These are phyloP conservation scores for Paracanthobrama guichenoti DNA, from an alignment of 2,113 vertebrate genomes.

Conservation along the genomic window DNA sequence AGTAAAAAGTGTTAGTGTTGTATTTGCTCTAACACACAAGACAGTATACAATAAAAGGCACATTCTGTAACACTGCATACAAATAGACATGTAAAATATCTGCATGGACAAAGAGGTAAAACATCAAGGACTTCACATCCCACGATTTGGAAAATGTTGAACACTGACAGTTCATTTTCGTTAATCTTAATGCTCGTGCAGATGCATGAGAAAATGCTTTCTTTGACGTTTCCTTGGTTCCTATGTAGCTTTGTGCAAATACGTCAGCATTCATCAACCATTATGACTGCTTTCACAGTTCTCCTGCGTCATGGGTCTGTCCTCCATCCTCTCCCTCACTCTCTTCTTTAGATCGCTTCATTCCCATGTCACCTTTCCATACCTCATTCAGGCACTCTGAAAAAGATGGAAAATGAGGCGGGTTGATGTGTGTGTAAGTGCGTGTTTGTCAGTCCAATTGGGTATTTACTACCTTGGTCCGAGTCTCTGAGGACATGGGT, in stretches of 20 bases:
- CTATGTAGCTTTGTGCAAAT: neutral
- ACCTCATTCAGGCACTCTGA: conserved; percentile 81
- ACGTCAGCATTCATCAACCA: neutral
- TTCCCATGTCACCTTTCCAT: conserved; percentile 77
- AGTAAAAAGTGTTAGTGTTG: neutral
- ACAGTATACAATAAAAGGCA: conserved; percentile 11
- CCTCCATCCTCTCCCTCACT: conserved; percentile 35
- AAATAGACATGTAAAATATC: neutral
- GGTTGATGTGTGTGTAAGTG: neutral
- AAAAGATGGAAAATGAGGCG: conserved; percentile 17
- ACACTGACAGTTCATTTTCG: neutral
- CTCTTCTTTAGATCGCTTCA: conserved; percentile 54
- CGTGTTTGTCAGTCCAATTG: neutral
- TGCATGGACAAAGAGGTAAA: conserved; percentile 3
- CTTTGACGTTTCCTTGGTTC: neutral
- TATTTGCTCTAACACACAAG: neutral
- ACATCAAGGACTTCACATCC: neutral
- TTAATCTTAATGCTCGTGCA: neutral
- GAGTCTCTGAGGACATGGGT: conserved; percentile 73
- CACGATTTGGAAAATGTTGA: neutral
- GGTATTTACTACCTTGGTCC: conserved; percentile 71
- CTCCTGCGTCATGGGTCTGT: conserved; percentile 69
- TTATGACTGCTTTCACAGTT: conserved; percentile 71
- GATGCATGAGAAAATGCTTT: neutral
- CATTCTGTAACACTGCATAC: neutral